Evolutionary conservation across 2,888 invertebrate genomes (phyloP).

Genomic region (Phyllotreta cruciferae): DNA sequence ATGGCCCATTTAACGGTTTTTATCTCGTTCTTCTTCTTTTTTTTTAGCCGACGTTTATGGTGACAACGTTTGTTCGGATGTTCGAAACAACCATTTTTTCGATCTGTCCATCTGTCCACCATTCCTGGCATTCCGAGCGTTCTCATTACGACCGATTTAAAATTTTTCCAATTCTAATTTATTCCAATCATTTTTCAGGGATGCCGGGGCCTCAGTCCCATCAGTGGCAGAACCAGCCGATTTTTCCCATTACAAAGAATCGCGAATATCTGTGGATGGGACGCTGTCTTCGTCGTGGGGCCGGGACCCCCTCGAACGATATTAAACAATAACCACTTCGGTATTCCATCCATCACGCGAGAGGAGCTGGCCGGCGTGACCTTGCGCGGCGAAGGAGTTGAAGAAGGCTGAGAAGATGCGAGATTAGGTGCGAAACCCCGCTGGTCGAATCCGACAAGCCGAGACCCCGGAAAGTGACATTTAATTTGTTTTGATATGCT

Average conservation of each 20-base stretch:
- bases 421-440: constrained; percentile 57
- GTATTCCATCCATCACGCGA: constrained; percentile 58
- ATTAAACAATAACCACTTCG: constrained; percentile 61
- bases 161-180: constrained; percentile 45
- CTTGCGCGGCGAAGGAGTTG: constrained; percentile 39
- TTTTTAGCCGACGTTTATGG: neutral
- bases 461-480: constrained; percentile 55
- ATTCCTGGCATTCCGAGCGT: constrained; percentile 43
- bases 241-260: neutral
- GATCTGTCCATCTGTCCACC: constrained; percentile 11
- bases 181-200: constrained; percentile 41
- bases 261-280: neutral
- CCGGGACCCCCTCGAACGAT: constrained; percentile 55
- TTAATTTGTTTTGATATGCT: constrained; percentile 57
- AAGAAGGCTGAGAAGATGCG: constrained; percentile 46
- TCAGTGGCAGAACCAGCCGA: constrained; percentile 1
- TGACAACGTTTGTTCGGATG: neutral
- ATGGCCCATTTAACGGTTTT: too few species aligned
- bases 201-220: constrained; percentile 25
- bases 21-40: too few species aligned
- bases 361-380: constrained; percentile 38
- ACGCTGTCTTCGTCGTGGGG: constrained; percentile 10
- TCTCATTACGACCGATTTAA: constrained; percentile 48
- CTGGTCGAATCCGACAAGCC: constrained; percentile 51
- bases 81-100: constrained; percentile 17